These are phyloP conservation scores for Horisme vitalbata DNA, from an alignment of 2,888 invertebrate species.

Conservation along the genomic window DNA sequence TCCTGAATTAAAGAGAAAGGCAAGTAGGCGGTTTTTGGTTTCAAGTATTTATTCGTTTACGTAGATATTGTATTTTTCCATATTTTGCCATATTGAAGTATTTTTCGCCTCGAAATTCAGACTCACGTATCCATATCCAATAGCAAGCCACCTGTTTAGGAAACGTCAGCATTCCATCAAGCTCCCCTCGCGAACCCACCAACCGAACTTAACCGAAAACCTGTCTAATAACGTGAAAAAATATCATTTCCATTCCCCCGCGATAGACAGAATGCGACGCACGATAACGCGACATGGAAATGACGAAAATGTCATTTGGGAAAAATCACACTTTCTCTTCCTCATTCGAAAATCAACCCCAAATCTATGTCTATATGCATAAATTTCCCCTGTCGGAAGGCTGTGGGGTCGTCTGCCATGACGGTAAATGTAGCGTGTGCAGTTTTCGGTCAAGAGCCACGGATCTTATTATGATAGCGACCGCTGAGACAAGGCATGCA, in stretches of 20 bases:
- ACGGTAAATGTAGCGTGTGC: constrained; percentile 34
- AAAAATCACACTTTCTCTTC: constrained; percentile 14
- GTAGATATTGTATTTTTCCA: no score
- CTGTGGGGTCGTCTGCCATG: constrained; percentile 9
- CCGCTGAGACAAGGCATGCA: constrained; percentile 24
- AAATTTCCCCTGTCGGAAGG: not conserved
- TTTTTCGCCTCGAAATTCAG: not conserved
- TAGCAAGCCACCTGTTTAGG: constrained; percentile 11
- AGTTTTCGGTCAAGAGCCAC: constrained; percentile 33
- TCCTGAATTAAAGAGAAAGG: no score
- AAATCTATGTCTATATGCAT: not conserved
- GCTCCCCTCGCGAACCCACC: constrained; percentile 16
- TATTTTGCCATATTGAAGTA: no score
- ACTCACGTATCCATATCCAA: constrained; percentile 11
- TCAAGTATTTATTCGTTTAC: no score
- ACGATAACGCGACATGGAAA: constrained; percentile 34
- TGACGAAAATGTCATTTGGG: constrained; percentile 32
- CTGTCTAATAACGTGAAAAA: constrained; percentile 33
- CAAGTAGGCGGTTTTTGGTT: no score
- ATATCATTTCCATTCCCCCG: constrained; percentile 26
- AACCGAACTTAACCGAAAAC: constrained; percentile 20
- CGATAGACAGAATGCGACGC: constrained; percentile 27
- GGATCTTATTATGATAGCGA: constrained; percentile 37
- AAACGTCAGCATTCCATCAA: constrained; percentile 20
- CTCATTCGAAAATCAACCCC: constrained; percentile 1